These are phyloP conservation scores for Brachylomia viminalis DNA, from an alignment of 2,888 invertebrate genomes.

Conservation along the genomic window DNA sequence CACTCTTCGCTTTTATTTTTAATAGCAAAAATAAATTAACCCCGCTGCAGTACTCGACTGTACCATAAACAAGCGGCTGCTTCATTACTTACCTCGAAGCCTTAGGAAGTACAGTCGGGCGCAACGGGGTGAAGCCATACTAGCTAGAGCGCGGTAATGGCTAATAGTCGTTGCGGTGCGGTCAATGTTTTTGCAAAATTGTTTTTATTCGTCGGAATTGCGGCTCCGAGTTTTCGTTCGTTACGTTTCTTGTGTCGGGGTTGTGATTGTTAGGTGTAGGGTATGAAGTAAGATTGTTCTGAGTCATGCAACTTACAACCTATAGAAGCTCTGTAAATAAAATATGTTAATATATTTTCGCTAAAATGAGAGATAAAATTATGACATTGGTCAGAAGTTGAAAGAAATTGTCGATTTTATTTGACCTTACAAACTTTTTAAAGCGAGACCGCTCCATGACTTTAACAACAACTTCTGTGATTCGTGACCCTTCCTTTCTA, in stretches of 20 bases:
- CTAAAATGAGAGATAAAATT: no score
- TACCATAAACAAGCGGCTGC: constrained; percentile 65
- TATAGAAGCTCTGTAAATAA: background rate
- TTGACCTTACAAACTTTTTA: no score
- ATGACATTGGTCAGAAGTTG: no score
- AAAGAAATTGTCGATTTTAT: no score
- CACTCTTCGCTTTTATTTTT: constrained; percentile 51
- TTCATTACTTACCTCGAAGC: constrained; percentile 76
- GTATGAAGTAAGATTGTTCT: background rate
- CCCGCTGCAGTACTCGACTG: constrained; percentile 58
- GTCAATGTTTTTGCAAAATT: constrained; percentile 66
- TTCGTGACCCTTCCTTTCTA: no score
- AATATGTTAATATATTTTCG: no score
- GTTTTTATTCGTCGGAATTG: constrained; percentile 54
- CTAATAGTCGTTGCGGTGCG: constrained; percentile 58
- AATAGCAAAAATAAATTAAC: constrained; percentile 60
- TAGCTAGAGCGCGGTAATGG: constrained; percentile 60
- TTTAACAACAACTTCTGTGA: no score
- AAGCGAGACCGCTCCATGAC: no score
- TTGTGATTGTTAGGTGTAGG: constrained; percentile 25
- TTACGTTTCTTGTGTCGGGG: constrained; percentile 12
- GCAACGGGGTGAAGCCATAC: constrained; percentile 77
- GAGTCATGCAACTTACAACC: background rate
- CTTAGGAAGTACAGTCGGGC: constrained; percentile 69
- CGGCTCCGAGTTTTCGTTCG: constrained; percentile 34